Base-by-base conservation (phyloP, 1,140 invertebrate genomes). In the Oncopeltus fasciatus region DNA sequence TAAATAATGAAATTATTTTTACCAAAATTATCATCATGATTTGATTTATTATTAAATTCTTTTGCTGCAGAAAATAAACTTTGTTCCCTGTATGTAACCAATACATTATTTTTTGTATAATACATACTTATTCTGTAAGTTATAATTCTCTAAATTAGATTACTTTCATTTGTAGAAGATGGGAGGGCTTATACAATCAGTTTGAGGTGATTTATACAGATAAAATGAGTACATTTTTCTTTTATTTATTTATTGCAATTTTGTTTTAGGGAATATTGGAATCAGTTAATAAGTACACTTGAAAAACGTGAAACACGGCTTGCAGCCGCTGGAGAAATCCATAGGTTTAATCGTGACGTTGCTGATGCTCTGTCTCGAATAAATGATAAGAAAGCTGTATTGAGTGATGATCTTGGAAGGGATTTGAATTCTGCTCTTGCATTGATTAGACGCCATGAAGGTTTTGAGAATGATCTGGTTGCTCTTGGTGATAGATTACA, bases 281-380 rank as follows among this genome's bases (percentile, higher is more conserved):
- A 92, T 64, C 82, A 87, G 49, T 78, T 98, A 0, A 75, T 95
- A 38, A 85, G 91, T 31, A 82, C 92, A 67, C 86, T 98, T 46
- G 85, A 88, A 66, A 83, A 87, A 60, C 80, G 94, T 14, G 89
- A 92, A 65, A 82, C 87, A 62, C 85, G 92, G 57, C 77, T 98
- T 9, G 82, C 86, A 68, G 93, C 92, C 0, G 95, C 95, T 5
- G 93, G 90, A 20, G 92, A 97, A 75, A 94, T 98, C 65, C 95
- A 98, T 74, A 80, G 92, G 43, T 98, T 96, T 80, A 95, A 98
- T 75, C 82, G 93, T 24, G 95, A 98, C 73, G 92, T 95, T 0
- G 90, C 88, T 8, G 95, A 98, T 70, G 88, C 94, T 4, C 74
- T 94, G 1, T 88, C 89, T 12, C 79, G 93, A 27, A 94, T 96